A percentile compares a stretch with the other conserved stretches of the same genome.
These are phyloP conservation scores for Cynaeus angustus DNA, from an alignment of 2,888 invertebrate species.

Conservation along the genomic window DNA sequence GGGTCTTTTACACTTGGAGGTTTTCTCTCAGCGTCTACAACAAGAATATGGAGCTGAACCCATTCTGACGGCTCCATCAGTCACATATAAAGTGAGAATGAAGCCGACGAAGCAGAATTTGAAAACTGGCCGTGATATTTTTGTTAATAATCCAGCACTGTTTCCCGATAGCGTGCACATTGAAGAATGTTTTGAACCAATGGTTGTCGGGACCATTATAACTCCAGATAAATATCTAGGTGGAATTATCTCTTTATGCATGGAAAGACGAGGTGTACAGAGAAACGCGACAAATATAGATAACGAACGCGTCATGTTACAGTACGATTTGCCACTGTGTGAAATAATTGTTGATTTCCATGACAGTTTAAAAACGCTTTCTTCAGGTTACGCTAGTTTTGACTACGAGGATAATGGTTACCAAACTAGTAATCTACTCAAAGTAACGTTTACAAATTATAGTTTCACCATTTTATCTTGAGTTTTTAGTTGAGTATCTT, in stretches of 20 bases:
- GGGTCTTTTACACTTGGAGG: slow-evolving; percentile 90
- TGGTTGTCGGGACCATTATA: slow-evolving; percentile 91
- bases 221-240: slow-evolving; percentile 86
- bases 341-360: slow-evolving; percentile 98
- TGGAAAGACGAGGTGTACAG: slow-evolving; percentile 83
- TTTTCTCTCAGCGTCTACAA: slow-evolving; percentile 88
- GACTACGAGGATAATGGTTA: slow-evolving; percentile 94
- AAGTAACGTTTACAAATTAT: slow-evolving; percentile 73
- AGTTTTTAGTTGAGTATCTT: slow-evolving; percentile 80
- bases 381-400: slow-evolving; percentile 96
- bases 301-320: slow-evolving; percentile 85
- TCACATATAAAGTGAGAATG: slow-evolving; percentile 88
- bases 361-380: slow-evolving; percentile 89
- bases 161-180: slow-evolving; percentile 81
- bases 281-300: slow-evolving; percentile 86
- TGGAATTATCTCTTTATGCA: slow-evolving; percentile 81
- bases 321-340: slow-evolving; percentile 89
- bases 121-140: slow-evolving; percentile 75
- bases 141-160: slow-evolving; percentile 84
- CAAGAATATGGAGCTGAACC: slow-evolving; percentile 90
- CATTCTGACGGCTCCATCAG: slow-evolving; percentile 89
- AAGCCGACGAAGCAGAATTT: slow-evolving; percentile 82
- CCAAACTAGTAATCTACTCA: slow-evolving; percentile 83
- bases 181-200: slow-evolving; percentile 88
- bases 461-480: background rate